These are phyloP conservation scores for Drosophila yooni DNA, from an alignment of 2,888 invertebrate species.

Conservation along the genomic window DNA sequence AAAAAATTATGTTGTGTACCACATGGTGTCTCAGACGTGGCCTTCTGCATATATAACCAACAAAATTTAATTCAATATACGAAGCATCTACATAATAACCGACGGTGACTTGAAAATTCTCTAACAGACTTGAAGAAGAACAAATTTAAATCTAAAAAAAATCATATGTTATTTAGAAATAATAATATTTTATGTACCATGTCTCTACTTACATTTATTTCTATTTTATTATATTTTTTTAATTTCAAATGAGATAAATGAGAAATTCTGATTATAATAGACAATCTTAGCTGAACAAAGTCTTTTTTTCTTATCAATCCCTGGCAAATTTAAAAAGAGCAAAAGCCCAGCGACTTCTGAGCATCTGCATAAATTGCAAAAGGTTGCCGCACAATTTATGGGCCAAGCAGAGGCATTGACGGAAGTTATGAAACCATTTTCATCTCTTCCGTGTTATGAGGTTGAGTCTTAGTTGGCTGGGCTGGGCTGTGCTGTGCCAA, in stretches of 20 bases:
- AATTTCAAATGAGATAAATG: not conserved
- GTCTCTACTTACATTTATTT: not conserved
- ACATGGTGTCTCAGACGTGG: constrained; percentile 58
- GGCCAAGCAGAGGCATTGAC: constrained; percentile 10
- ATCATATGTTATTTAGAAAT: not conserved
- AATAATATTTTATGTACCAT: not conserved
- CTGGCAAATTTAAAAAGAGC: not conserved
- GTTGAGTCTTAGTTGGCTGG: constrained; percentile 22
- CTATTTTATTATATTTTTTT: not conserved
- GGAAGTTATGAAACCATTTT: constrained; percentile 20
- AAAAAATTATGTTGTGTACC: constrained; percentile 71
- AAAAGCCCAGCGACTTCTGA: constrained; percentile 2
- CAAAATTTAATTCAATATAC: constrained; percentile 62
- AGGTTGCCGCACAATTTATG: constrained; percentile 54
- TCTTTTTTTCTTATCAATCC: not conserved
- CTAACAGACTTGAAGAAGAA: constrained; percentile 1
- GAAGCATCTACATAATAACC: not conserved
- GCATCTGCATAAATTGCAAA: constrained; percentile 43
- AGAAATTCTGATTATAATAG: not conserved
- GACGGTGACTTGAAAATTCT: constrained; percentile 26
- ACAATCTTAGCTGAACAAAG: not conserved
- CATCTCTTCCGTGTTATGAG: constrained; percentile 12
- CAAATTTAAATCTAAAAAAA: not conserved
- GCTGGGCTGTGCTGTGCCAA: constrained; percentile 21
- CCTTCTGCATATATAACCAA: constrained; percentile 48